Evolutionary conservation across 2,113 vertebrate genomes (phyloP).

Genomic region (Calonectris borealis): DNA sequence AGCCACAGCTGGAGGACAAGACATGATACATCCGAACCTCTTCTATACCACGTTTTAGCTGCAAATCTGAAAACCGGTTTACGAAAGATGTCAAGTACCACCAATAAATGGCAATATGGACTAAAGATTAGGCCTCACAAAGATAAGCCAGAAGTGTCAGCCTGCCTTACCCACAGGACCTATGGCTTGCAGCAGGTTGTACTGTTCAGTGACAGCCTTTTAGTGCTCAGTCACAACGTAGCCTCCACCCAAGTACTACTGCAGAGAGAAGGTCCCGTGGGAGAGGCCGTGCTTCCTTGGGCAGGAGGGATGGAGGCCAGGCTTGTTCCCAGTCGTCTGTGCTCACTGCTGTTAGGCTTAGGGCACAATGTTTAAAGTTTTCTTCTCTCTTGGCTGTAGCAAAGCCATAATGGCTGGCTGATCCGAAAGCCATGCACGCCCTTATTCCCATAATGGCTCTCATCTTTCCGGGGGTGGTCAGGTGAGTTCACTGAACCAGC

Average conservation of each 20-base stretch:
- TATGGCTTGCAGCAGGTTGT: neutral
- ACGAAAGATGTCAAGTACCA: neutral
- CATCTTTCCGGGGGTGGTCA: neutral
- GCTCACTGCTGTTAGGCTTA: neutral
- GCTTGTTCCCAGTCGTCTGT: neutral
- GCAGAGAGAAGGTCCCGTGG: fast-evolving
- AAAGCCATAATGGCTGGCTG: neutral
- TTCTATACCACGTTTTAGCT: neutral
- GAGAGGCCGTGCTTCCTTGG: neutral
- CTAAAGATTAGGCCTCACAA: neutral
- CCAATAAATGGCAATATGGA: neutral
- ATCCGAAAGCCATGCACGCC: neutral
- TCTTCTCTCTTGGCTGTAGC: neutral
- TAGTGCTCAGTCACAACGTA: neutral
- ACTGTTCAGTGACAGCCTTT: neutral
- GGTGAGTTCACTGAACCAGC: neutral
- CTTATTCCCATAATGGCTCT: neutral
- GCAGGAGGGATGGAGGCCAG: neutral
- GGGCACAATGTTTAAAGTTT: neutral
- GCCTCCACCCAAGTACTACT: neutral
- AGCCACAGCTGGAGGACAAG: neutral
- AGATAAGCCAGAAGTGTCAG: neutral
- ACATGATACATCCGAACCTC: neutral
- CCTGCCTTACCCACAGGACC: neutral
- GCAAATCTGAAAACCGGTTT: neutral